Conservation (phyloP, 2,888 invertebrate genomes). For the Busseola fusca region DNA sequence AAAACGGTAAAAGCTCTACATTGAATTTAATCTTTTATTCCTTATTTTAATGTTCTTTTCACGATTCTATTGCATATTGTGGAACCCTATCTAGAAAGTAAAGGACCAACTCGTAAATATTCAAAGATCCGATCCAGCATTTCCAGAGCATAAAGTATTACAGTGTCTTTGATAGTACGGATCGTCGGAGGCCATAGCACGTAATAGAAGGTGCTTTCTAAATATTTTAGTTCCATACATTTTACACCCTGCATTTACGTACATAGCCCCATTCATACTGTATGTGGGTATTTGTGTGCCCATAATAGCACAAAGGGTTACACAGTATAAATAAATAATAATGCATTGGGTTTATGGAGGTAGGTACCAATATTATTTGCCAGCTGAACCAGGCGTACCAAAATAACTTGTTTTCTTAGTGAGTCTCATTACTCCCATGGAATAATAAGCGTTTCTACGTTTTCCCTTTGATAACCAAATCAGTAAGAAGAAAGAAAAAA, state of each 20-base stretch:
- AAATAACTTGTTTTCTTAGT: slow-evolving; percentile 34
- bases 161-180: slow-evolving; percentile 36
- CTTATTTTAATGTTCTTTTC: slow-evolving; percentile 17
- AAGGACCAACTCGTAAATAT: slow-evolving; percentile 41
- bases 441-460: slow-evolving; percentile 27
- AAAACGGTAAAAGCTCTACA: neutral
- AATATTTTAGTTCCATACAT: slow-evolving; percentile 37
- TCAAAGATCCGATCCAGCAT: slow-evolving; percentile 38
- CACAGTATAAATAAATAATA: slow-evolving; percentile 37
- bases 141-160: slow-evolving; percentile 36
- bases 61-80: slow-evolving; percentile 12
- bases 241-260: slow-evolving; percentile 11
- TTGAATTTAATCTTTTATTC: neutral
- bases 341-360: slow-evolving; percentile 28
- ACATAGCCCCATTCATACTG: slow-evolving; percentile 13
- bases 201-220: slow-evolving; percentile 19
- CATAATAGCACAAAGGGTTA: slow-evolving; percentile 14
- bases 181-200: slow-evolving; percentile 17
- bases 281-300: slow-evolving; percentile 11
- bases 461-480: neutral
- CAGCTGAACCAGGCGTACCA: neutral
- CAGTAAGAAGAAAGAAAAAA: neutral
- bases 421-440: slow-evolving; percentile 15
- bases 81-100: slow-evolving; percentile 25
- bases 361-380: slow-evolving; percentile 24